A percentile compares a stretch with the other conserved stretches of the same genome.
These are phyloP conservation scores for Semotilus atromaculatus DNA, from an alignment of 2,797 vertebrate genomes.

Conservation along the genomic window DNA sequence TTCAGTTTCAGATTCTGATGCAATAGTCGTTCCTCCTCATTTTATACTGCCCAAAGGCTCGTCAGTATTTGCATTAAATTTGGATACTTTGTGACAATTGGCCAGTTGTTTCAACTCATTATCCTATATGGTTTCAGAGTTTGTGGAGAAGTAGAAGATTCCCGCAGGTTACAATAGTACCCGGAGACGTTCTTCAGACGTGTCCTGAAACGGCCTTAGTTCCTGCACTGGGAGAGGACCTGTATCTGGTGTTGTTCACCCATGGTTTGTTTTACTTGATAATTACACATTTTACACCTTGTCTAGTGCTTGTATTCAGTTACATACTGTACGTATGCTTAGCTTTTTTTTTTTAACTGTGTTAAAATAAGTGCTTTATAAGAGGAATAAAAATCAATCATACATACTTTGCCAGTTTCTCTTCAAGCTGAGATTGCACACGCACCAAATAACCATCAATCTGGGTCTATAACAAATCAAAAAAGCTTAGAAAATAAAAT, in stretches of 20 bases:
- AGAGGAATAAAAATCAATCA: background rate
- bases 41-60: no score
- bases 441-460: background rate
- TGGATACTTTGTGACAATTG: no score
- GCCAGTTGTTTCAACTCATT: no score
- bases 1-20: no score
- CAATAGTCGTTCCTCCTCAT: no score
- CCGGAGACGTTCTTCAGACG: no score
- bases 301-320: background rate
- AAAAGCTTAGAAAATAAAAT: background rate
- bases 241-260: background rate
- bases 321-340: background rate
- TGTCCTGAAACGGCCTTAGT: no score
- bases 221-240: no score
- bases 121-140: no score
- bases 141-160: no score
- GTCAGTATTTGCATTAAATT: no score
- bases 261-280: background rate
- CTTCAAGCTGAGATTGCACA: background rate
- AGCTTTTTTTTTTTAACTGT: background rate
- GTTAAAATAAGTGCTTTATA: background rate
- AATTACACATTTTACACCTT: background rate
- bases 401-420: background rate
- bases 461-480: background rate
- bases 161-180: no score